These are phyloP conservation scores for Hystrix cristata DNA, from an alignment of 2,113 vertebrate genomes.

Conservation along the genomic window DNA sequence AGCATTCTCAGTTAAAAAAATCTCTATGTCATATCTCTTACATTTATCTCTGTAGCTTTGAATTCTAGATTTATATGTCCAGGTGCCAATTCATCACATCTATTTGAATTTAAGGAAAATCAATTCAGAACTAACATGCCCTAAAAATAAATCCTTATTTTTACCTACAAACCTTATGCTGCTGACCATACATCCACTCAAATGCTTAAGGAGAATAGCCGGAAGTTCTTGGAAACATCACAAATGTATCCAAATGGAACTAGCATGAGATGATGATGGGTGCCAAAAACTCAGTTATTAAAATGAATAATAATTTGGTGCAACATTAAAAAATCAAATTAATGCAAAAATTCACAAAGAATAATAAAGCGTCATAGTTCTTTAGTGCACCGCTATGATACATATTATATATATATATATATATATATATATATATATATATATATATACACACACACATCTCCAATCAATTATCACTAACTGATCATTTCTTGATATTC, in stretches of 20 bases:
- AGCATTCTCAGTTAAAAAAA: neutral
- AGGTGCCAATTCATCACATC: neutral
- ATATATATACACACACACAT: neutral
- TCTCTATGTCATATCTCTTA: neutral
- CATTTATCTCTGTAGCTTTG: neutral
- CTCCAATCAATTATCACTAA: neutral
- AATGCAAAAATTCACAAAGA: neutral
- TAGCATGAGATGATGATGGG: neutral
- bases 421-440: neutral
- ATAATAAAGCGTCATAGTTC: neutral
- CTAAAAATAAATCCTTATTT: neutral
- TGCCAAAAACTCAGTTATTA: neutral
- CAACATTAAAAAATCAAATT: neutral
- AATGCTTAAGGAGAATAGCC: neutral
- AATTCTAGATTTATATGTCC: neutral
- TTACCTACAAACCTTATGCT: neutral
- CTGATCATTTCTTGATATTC: constrained; percentile 2
- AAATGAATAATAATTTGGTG: constrained; percentile 1
- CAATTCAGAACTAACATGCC: neutral
- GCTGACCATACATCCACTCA: neutral
- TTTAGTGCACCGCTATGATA: neutral
- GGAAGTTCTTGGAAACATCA: neutral
- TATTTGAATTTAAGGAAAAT: neutral
- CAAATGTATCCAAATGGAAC: neutral
- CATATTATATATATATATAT: neutral